A percentile compares a stretch with the other conserved stretches of the same genome.
phyloP scores from a whole-genome alignment of 2,797 vertebrate genomes.

The Spheniscus humboldti region DNA sequence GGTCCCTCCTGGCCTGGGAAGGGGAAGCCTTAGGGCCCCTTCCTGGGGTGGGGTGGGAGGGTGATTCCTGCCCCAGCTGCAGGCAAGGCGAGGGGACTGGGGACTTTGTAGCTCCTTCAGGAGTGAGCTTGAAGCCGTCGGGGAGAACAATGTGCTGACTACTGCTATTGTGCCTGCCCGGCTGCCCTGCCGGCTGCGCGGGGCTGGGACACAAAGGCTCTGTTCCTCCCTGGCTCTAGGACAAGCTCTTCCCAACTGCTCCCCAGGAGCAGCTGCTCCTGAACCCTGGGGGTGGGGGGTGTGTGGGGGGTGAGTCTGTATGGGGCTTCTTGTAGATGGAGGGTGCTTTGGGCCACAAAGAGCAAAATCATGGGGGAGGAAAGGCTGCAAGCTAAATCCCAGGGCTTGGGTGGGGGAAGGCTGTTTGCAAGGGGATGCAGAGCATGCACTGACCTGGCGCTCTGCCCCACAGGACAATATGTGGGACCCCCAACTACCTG shows the following conservation, averaged over 20 bases:
- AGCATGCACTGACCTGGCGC: neutral
- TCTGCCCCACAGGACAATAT: conserved; percentile 86
- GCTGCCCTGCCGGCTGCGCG: conserved; percentile 28
- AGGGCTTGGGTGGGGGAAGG: too few relatives aligned
- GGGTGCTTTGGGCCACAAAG: neutral
- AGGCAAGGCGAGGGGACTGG: neutral
- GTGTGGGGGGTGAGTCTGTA: neutral
- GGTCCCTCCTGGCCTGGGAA: neutral
- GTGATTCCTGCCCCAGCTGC: neutral
- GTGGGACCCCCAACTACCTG: conserved; percentile 97
- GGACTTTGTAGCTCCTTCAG: conserved; percentile 23
- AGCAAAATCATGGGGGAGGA: neutral
- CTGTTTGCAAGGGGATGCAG: neutral
- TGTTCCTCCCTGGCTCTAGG: conserved; percentile 16
- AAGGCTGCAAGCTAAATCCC: neutral
- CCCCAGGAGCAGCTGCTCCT: conserved; percentile 43
- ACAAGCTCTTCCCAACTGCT: conserved; percentile 25
- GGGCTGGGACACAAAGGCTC: conserved; percentile 49
- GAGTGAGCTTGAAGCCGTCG: neutral
- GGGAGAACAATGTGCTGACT: conserved; percentile 57
- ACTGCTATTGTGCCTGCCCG: conserved; percentile 34
- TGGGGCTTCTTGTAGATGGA: neutral
- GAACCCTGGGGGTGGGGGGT: neutral
- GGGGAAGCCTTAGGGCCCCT: neutral
- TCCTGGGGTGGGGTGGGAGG: neutral